These are phyloP conservation scores for Melanostoma scalare DNA, from an alignment of 2,888 invertebrate genomes.

Conservation along the genomic window DNA sequence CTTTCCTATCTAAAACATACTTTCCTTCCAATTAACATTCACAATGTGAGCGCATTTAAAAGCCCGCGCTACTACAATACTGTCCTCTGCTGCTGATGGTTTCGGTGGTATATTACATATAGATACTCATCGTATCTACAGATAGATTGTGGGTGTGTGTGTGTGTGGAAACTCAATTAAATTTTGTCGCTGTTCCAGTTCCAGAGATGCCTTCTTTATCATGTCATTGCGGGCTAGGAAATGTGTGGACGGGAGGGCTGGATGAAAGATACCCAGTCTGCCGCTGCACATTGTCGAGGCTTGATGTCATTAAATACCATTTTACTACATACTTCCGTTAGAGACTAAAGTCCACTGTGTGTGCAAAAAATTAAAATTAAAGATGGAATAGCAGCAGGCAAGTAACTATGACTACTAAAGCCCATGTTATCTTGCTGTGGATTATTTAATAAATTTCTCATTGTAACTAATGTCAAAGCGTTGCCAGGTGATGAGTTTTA, in stretches of 20 bases:
- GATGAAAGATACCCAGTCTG: slow-evolving; percentile 18
- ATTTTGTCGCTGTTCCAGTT: slow-evolving; percentile 67
- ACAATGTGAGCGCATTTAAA: slow-evolving; percentile 44
- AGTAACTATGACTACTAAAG: slow-evolving; percentile 11
- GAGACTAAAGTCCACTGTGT: slow-evolving; percentile 18
- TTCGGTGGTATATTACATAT: neutral
- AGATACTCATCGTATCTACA: too few species aligned
- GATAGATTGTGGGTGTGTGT: neutral
- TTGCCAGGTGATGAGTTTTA: too few species aligned
- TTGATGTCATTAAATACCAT: slow-evolving; percentile 64
- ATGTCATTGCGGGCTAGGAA: neutral
- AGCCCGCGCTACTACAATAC: slow-evolving; percentile 15
- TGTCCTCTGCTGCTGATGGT: slow-evolving; percentile 1
- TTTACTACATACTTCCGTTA: slow-evolving; percentile 65
- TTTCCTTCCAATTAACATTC: slow-evolving; percentile 59
- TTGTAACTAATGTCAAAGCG: too few species aligned
- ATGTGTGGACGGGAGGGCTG: neutral
- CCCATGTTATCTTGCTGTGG: too few species aligned
- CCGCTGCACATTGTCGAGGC: slow-evolving; percentile 49
- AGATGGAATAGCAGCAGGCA: slow-evolving; percentile 13
- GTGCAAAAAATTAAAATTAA: slow-evolving; percentile 12
- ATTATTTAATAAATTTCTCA: too few species aligned
- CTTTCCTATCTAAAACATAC: slow-evolving; percentile 21
- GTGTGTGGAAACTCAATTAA: slow-evolving; percentile 56
- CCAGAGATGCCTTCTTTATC: slow-evolving; percentile 4